A percentile compares a stretch with the other conserved stretches of the same genome.
phyloP scores from a whole-genome alignment of 2,113 vertebrate species.

The Prietella phreatophila region DNA sequence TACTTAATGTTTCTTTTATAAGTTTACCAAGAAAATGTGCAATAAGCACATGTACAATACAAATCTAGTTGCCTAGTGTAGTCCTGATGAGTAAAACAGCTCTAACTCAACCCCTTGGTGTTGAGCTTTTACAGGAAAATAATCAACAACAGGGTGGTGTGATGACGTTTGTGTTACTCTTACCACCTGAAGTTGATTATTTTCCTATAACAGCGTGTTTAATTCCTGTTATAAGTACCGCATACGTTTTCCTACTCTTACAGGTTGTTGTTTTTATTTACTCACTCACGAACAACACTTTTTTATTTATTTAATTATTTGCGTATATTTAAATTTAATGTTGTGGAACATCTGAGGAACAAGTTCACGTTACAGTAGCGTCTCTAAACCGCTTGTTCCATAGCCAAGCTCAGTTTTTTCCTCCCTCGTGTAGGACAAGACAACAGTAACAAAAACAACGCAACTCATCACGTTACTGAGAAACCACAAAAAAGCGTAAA shows the following conservation, averaged over 20 bases:
- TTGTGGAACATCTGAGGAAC: background rate
- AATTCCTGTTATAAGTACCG: background rate
- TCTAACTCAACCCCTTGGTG: too few species aligned
- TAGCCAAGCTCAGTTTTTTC: background rate
- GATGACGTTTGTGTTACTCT: background rate
- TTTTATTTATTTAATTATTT: background rate
- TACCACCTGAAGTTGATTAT: background rate
- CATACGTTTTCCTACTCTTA: background rate
- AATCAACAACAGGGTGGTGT: background rate
- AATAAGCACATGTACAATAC: background rate
- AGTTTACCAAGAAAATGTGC: too few species aligned
- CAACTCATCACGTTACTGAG: too few species aligned
- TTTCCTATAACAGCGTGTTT: background rate
- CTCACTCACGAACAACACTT: background rate
- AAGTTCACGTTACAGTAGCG: background rate
- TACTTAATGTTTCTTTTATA: background rate
- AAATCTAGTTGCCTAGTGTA: background rate
- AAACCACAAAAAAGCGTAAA: background rate
- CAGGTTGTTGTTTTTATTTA: background rate
- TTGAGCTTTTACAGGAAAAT: background rate
- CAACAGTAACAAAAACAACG: too few species aligned
- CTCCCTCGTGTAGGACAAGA: background rate
- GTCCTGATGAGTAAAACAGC: background rate
- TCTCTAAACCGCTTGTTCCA: background rate
- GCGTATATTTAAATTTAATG: background rate